These are phyloP conservation scores for Polypedilum pembai DNA, from an alignment of 1,140 invertebrate genomes.

Conservation along the genomic window DNA sequence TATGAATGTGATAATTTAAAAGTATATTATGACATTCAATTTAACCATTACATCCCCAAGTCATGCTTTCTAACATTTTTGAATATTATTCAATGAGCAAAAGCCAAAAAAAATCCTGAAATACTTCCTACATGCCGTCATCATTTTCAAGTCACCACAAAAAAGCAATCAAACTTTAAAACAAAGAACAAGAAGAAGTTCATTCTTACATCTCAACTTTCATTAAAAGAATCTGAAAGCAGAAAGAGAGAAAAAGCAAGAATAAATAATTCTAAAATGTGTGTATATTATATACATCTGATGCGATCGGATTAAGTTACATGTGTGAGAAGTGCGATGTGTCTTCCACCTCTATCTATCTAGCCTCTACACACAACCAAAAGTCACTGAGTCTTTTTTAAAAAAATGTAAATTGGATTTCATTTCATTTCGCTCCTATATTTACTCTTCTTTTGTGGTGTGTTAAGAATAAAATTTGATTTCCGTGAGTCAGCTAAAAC, in stretches of 20 bases:
- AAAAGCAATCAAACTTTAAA: neutral
- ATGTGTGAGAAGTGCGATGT: conserved; percentile 10
- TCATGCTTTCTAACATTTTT: neutral
- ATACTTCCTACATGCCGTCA: conserved; percentile 16
- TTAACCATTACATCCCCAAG: neutral
- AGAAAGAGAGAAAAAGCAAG: neutral
- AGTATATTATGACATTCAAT: neutral
- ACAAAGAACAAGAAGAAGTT: too few relatives aligned
- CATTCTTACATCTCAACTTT: neutral
- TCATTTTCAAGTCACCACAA: conserved; percentile 2
- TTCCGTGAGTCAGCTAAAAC: neutral
- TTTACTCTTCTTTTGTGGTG: too few relatives aligned
- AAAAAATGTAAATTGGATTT: too few relatives aligned
- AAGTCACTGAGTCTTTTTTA: neutral
- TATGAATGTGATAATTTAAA: too few relatives aligned
- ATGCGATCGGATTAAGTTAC: conserved; percentile 16
- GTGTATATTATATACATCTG: conserved; percentile 11
- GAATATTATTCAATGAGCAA: neutral
- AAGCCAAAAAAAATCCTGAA: neutral
- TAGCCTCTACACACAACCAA: neutral
- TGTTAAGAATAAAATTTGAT: too few relatives aligned
- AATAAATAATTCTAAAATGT: neutral
- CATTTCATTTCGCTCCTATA: too few relatives aligned
- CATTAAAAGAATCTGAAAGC: neutral
- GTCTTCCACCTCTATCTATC: neutral